Conservation (phyloP, 2,888 invertebrate genomes). For the Eurois occulta region DNA sequence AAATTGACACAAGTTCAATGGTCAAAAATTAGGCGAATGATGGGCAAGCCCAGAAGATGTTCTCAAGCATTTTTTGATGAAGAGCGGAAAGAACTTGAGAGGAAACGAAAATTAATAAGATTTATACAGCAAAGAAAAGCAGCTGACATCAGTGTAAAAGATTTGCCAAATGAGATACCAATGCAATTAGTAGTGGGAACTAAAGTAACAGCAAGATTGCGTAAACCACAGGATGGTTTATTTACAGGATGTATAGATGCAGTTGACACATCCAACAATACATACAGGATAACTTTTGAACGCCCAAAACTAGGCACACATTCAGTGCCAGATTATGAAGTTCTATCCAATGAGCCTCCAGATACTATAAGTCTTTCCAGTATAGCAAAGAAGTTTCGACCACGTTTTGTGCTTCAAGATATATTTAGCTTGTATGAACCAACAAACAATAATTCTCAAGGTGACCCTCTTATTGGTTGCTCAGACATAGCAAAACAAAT, state of each 20-base stretch:
- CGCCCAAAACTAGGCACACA: constrained; percentile 97
- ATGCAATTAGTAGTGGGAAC: constrained; percentile 98
- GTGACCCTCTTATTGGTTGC: constrained; percentile 93
- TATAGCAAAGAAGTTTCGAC: constrained; percentile 95
- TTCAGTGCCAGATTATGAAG: constrained; percentile 99
- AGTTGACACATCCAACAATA: constrained; percentile 98
- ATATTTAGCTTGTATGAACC: constrained; percentile 87
- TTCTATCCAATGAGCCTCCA: constrained; percentile 97
- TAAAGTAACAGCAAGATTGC: constrained; percentile 96
- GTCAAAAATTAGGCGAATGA: constrained; percentile 98
- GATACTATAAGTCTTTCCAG: constrained; percentile 97
- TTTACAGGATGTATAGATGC: constrained; percentile 98
- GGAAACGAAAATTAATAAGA: constrained; percentile 97
- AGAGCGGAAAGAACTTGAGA: constrained; percentile 97
- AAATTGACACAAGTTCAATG: constrained; percentile 97
- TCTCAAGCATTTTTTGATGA: constrained; percentile 98
- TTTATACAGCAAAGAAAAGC: constrained; percentile 97
- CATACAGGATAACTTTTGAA: constrained; percentile 98
- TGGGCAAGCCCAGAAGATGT: constrained; percentile 99
- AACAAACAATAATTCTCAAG: constrained; percentile 86
- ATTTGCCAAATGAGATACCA: constrained; percentile 98
- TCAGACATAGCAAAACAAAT: constrained; percentile 85
- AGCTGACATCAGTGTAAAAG: constrained; percentile 94
- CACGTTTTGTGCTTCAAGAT: constrained; percentile 91
- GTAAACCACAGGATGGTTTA: constrained; percentile 98